Conservation (phyloP, 2,888 invertebrate genomes). For the Chloromyia formosa region DNA sequence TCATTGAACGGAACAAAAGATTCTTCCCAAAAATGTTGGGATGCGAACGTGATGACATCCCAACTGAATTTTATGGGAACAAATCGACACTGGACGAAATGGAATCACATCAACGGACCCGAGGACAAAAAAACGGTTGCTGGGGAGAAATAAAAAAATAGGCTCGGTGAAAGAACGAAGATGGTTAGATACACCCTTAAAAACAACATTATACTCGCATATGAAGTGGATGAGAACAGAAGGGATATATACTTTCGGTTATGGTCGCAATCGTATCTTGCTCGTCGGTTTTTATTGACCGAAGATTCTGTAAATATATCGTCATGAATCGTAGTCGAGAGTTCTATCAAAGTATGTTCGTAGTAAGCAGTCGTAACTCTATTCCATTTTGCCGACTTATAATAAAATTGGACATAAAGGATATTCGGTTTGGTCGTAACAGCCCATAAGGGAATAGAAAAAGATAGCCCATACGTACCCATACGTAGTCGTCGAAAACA, state of each 20-base stretch:
- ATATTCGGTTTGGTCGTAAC: constrained; percentile 34
- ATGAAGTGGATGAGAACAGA: no score
- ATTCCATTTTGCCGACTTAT: constrained; percentile 26
- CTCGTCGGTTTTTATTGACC: no score
- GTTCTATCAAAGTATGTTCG: no score
- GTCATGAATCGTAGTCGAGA: no score
- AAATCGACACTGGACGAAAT: not conserved
- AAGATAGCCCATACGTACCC: not conserved
- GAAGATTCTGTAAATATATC: no score
- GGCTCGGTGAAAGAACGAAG: no score
- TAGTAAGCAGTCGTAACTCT: constrained; percentile 23
- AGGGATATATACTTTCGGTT: no score
- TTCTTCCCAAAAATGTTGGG: constrained; percentile 21
- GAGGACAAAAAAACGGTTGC: not conserved
- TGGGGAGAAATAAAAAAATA: no score
- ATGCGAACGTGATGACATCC: constrained; percentile 42
- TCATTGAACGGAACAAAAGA: constrained; percentile 34
- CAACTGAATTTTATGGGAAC: constrained; percentile 30
- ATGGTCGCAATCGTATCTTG: no score
- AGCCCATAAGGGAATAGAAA: constrained; percentile 34
- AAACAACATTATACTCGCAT: no score
- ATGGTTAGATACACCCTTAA: no score
- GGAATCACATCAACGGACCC: constrained; percentile 24
- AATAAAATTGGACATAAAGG: constrained; percentile 39
- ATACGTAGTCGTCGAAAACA: no score